Evolutionary conservation across 2,888 invertebrate genomes (phyloP), one percentile per base, ranked within the genome.

Genomic region (Clepsis dumicolana): DNA sequence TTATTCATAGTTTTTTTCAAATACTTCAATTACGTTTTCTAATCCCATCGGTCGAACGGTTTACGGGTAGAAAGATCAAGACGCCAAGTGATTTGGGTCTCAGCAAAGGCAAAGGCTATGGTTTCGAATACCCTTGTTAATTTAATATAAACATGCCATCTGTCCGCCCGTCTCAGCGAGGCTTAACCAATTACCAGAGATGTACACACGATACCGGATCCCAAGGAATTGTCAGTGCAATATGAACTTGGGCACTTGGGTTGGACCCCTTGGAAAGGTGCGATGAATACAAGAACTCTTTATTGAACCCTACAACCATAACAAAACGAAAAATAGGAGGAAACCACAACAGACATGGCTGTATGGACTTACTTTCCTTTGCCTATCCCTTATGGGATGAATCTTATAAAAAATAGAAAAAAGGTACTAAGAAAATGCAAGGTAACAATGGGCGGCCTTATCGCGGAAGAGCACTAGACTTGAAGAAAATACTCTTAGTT

Each of bases 111-210:
- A 74, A 77, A 75, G 75, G 75, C 78, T 79, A 70, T 75, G 76
- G 72, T 73, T 77, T 81, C 76, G 75, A 78, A 80, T 78, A 86
- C 86, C 84, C 88, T 87, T 88, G 88, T 89, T 89, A 88, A 89
- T 88, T 88, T 85, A 88, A 89, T 88, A 88, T 85, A 80, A 85
- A 87, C 85, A 86, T 84, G 83, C 87, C 88, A 87, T 86, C 87
- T 88, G 87, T 86, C 86, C 77, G 75, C 52, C 68, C 41, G 48
- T 44, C 44, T 62, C 18, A 38, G 41, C 24, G 41, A 59, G 59
- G 59, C 60, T 48, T 48, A 32, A 18, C 44, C 60, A 61, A 61
- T 61, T 61, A 61, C 44, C 48, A 29, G 48, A 29, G 27, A 29
- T 18, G 25, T 44, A 61, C 16, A 16, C 21, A 59, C 41, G 41